phyloP scores from a whole-genome alignment of 2,797 vertebrate species.

The Ambastaia sidthimunki region DNA sequence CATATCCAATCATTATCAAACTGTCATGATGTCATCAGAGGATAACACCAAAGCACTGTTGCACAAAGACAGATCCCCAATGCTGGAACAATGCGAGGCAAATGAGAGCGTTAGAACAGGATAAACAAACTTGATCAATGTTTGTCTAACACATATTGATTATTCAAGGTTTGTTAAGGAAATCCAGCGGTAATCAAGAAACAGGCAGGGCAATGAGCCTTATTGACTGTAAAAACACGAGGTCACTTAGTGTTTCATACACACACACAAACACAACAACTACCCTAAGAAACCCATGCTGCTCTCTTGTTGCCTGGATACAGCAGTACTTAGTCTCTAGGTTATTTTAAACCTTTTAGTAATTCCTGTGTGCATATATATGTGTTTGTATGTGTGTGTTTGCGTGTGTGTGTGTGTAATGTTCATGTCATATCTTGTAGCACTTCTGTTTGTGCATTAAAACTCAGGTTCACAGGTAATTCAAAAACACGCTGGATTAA shows the following conservation, averaged over 20 bases:
- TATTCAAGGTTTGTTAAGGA: background rate
- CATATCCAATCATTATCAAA: conserved; percentile 48
- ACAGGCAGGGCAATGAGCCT: background rate
- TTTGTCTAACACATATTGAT: background rate
- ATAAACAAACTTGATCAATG: background rate
- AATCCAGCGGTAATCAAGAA: background rate
- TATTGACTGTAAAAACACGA: conserved; percentile 48
- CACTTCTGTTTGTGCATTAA: conserved; percentile 13
- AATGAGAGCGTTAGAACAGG: background rate
- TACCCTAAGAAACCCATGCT: conserved; percentile 47
- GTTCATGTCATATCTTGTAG: conserved; percentile 19
- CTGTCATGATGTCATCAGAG: conserved; percentile 31
- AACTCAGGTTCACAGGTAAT: background rate
- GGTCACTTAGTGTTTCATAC: conserved; percentile 45
- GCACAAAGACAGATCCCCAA: background rate
- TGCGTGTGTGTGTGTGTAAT: conserved; percentile 4
- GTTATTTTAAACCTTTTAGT: conserved; percentile 62
- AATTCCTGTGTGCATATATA: conserved; percentile 40
- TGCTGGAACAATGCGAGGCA: background rate
- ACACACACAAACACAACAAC: conserved; percentile 47
- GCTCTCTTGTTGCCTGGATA: conserved; percentile 61
- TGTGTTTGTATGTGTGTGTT: conserved; percentile 32
- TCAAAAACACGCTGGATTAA: background rate
- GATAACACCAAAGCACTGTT: conserved; percentile 16
- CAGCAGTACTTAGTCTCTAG: conserved; percentile 47